Base-by-base conservation (phyloP, 2,888 invertebrate species). In the Drosophila barbarae region DNA sequence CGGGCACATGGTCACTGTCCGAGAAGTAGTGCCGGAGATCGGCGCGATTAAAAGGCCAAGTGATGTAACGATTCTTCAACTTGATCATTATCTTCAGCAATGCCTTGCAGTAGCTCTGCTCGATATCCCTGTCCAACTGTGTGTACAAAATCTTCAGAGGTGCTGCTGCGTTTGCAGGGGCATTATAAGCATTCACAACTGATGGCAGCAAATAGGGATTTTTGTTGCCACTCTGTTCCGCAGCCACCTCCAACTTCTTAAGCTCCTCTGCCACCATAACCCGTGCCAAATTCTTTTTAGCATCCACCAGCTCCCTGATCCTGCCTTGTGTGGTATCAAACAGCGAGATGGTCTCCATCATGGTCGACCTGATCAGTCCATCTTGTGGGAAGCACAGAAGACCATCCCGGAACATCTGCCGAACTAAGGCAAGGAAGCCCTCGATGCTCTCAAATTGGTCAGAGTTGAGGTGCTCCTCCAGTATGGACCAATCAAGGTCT, bases 31-130 rank as follows among this genome's bases (percentile, higher is more conserved):
- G 26, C 67, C 79, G 76, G 12, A 47, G 26, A 0, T 63, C 53
- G 4, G 36, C 35, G 2, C 28, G 23, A 9, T 51, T 57, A 8
- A 73, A 75, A 1, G 71, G 56, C 75, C 75, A 75, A 12, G 61
- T 76, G 5, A 49, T 2, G 2, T 10, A 12, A 1, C 18, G 13
- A 0, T 38, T 57, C 9, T 74, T 80, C 1, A 26, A 26, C 13
- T 66, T 77, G 2, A 44, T 23, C 57, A 76, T 21, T 0, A 10
- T 15, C 4, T 46, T 30, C 3, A 76, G 32, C 7, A 80, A 13
- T 6, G 34, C 38, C 3, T 52, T 15, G 7, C 68, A 30, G 41
- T 80, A 75, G 6, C n/a, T 15, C 18, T 52, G 65, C 28, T 76
- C 76, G 7, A 76, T 63, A 3, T 63, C 26, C 6, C 56, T 44